Base-by-base conservation (phyloP, 64 coral and sea anemone species). In the Orbicella faveolata region DNA sequence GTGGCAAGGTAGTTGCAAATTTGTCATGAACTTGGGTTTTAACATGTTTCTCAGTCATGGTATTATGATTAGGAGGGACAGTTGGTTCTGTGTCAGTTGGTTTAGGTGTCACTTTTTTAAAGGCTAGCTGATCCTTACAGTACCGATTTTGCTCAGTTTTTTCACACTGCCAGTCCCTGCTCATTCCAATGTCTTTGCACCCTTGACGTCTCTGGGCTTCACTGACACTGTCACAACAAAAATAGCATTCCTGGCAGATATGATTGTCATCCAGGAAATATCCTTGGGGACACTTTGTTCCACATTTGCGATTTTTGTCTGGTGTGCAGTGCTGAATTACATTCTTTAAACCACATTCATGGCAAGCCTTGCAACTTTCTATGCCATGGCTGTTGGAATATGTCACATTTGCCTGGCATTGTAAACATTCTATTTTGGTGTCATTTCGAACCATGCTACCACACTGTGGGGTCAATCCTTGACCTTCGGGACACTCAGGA, bases 301-400 rank as follows among this genome's bases (percentile, higher is more conserved):
- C 59, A 77, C 87, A 89, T 17, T 21, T 15, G 25, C 74, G 74
- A 34, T 89, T 89, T 62, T 36, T 21, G 3, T 36, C 2, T 23
- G 76, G 76, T 18, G 87, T 78, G 52, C 87, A 89, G 0, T 62
- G 17, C 30, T 89, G 87, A 4, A 78, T 8, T 1, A 77, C 14
- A 16, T 77, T 63, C 55, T 23, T 77, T 37, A 77, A 19, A 16
- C 76, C 87, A 39, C 87, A 89, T 21, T 59, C 20, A 25, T 78
- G 48, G 57, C 87, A 89, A 11, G 87, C 3, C 33, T 63, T 89
- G 70, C 87, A 89, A 18, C 23, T 78, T 61, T 37, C 61, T 15
- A 73, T 63, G 17, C 51, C 33, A 63, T 89, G 51, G 2, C 9
- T 78, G 23, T 77, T 18, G 5, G 87, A 89, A 9, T 63, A 89